Evolutionary conservation across 2,113 vertebrate species (phyloP), one percentile per base, ranked within the genome.

Genomic region (Carettochelys insculpta): DNA sequence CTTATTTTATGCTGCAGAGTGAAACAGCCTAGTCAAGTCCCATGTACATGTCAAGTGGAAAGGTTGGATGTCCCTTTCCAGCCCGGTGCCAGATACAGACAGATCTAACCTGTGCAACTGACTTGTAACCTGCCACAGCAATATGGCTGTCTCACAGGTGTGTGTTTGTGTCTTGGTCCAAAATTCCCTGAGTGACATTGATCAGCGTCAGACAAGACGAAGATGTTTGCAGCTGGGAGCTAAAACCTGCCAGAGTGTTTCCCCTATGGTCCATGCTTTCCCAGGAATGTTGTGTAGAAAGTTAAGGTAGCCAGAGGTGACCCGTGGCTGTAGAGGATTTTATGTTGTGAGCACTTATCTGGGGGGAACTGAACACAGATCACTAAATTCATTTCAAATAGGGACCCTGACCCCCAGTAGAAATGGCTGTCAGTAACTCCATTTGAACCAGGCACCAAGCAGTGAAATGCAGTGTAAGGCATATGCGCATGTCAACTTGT

Each of bases 11-110:
- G 19, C 27, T 43, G 38, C 41, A 45, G 11, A 6, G 14, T 3
- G 9, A 76, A 77, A 77, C 47, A 50, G 76, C 29, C 68, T 41
- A 48, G 45, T 48, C 12, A 45, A 45, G 45, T 27, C 43, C 73
- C 41, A 29, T 2, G 29, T 48, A 50, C 48, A 77, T 77, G 76
- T 34, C 47, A 34, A 71, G 11, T 17, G 31, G 14, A 34, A 14
- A 3, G 29, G 58, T 41, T 41, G 24, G 68, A 71, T 86, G 17
- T 16, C 84, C 25, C 78, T 47, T 8, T 8, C 48, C 38, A 75
- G 0, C 52, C 38, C 0, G 0, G 2, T 0, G 1, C 0, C 3
- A 4, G 3, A 34, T 83, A 38, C 65, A 68, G 65, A 20, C 65
- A 29, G 65, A 3, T 92, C 90, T 82, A 2, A 2, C n/a, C 65